Evolutionary conservation across 2,888 invertebrate genomes (phyloP), one percentile per base, ranked within the genome.

Genomic region (Chymomyza amoena): DNA sequence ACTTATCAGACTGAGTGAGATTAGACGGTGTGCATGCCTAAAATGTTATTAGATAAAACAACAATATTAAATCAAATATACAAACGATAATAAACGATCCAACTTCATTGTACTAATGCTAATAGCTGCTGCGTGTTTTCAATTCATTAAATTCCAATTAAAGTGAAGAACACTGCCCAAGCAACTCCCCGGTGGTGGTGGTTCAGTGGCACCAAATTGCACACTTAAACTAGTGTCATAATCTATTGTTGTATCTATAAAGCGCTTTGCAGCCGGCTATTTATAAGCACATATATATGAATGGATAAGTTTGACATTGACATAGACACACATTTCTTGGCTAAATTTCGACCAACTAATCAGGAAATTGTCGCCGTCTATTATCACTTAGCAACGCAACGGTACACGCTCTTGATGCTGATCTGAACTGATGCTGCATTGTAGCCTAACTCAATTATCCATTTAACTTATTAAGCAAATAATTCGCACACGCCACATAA

Each of bases 381-480:
- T 20, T 61, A 45, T 61, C 20, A 50, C 18, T 20, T 9, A 45
- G n/a, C 36, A 39, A 60, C 25, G 3, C 28, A 28, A 39, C 50
- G 54, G 45, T 54, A 10, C 66, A 10, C 66, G 32, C 1, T 32
- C 32, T 9, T 32, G 32, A 32, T 32, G 32, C 32, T 32, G 32
- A n/a, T n/a, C n/a, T n/a, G n/a, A n/a, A n/a, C n/a, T 32, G 32
- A 32, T 32, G 32, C 32, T 32, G 32, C 7, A 32, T 61, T 52
- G 25, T 73, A 87, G 73, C 87, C 76, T 79, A 79, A 74, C 87
- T 81, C 84, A 84, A 87, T 84, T 87, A 84, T 84, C 75, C 75
- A 82, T 84, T 84, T 84, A 87, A 81, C 81, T 76, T 79, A 86
- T 87, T 82, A 84, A 84, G 78, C 81, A 69, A 76, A 79, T 82